Evolutionary conservation across 2,797 vertebrate species (phyloP).

Genomic region (Allobates femoralis): DNA sequence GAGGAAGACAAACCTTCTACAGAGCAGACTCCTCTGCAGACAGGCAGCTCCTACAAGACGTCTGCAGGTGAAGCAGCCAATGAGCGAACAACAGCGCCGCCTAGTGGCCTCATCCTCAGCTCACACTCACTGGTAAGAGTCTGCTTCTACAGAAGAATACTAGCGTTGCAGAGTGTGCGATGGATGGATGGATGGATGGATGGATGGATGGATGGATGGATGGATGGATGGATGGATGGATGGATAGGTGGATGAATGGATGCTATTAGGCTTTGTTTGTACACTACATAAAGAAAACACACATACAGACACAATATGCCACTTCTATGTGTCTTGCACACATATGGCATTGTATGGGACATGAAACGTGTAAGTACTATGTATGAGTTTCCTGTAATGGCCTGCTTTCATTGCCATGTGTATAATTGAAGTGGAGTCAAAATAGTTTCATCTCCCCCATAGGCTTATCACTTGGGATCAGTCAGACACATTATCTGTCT

Average conservation of each 20-base stretch:
- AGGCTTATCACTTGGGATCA: conserved; percentile 13
- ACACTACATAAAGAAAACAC: neutral
- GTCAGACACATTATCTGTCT: conserved; percentile 15
- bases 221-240: neutral
- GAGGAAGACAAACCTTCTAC: neutral
- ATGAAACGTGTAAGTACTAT: neutral
- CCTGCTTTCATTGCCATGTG: neutral
- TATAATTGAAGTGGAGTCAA: neutral
- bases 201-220: too few relatives aligned
- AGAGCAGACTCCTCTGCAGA: neutral
- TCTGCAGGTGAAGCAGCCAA: conserved; percentile 59
- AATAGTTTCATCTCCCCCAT: neutral
- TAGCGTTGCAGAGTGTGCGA: neutral
- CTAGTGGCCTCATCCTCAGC: conserved; percentile 55
- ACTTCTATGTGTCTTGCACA: neutral
- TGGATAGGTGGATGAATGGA: too few relatives aligned
- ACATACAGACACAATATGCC: too few relatives aligned
- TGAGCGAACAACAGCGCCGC: conserved; percentile 68
- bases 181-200: neutral
- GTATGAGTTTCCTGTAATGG: neutral
- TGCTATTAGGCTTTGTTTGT: neutral
- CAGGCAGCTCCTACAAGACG: neutral
- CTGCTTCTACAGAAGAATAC: neutral
- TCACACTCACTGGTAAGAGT: conserved; percentile 7
- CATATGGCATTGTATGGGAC: neutral